Conservation (phyloP, 2,113 vertebrate species). For the Terrapene triunguis region DNA sequence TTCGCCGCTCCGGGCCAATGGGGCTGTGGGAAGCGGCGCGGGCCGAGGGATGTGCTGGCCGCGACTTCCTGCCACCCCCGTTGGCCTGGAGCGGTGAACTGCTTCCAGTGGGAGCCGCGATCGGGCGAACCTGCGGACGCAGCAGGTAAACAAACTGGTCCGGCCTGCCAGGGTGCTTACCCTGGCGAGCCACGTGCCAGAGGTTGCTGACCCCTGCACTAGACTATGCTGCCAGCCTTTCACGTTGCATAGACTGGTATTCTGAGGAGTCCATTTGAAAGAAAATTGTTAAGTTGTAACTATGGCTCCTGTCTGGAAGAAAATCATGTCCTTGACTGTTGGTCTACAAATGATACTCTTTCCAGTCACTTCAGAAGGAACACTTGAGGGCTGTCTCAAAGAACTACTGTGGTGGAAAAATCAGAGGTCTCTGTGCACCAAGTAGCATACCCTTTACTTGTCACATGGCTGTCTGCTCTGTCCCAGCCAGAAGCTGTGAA, state of each 20-base stretch:
- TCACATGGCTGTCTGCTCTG: not conserved
- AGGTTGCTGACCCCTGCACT: no score
- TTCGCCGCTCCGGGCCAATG: no score
- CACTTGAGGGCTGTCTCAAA: not conserved
- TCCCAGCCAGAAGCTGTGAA: fast-evolving
- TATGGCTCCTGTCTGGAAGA: fast-evolving
- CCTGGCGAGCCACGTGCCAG: no score
- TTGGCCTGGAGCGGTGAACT: no score
- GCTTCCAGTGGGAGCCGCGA: no score
- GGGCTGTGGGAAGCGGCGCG: no score
- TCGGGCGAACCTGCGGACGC: no score
- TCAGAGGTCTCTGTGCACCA: not conserved
- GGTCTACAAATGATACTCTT: not conserved
- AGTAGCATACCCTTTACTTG: not conserved
- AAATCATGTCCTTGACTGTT: not conserved
- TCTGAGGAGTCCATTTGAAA: not conserved
- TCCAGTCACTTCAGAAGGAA: not conserved
- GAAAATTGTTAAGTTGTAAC: not conserved
- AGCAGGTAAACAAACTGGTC: no score
- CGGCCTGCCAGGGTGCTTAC: no score
- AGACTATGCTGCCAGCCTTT: not conserved
- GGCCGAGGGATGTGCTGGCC: no score
- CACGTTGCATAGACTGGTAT: not conserved
- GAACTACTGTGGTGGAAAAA: not conserved
- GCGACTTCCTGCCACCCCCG: no score